Evolutionary conservation across 2,797 vertebrate species (phyloP).

Genomic region (Liasis olivaceus): DNA sequence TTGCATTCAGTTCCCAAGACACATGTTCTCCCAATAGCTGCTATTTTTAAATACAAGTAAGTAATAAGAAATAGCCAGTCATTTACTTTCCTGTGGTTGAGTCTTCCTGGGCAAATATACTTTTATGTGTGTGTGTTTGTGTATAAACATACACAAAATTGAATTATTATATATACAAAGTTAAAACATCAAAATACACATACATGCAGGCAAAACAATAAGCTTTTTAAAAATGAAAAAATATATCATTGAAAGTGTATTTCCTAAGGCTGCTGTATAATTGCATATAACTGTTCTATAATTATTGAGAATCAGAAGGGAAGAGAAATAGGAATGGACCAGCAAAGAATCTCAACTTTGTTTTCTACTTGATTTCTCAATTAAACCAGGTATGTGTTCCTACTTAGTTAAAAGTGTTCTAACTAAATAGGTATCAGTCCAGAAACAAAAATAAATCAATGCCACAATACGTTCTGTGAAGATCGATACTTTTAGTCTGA

Average conservation of each 20-base stretch:
- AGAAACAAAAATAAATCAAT: background rate
- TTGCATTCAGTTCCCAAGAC: background rate
- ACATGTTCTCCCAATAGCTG: background rate
- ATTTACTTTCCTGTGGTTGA: background rate
- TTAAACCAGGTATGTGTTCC: background rate
- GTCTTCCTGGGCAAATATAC: background rate
- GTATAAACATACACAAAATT: too few relatives aligned
- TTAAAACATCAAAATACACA: too few relatives aligned
- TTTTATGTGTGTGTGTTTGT: background rate
- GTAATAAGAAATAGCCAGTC: background rate
- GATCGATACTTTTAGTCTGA: background rate
- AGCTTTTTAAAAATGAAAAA: background rate
- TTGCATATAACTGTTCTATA: background rate
- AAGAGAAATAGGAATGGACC: background rate
- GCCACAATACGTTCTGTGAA: background rate
- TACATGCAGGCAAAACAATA: too few relatives aligned
- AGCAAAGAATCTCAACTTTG: background rate
- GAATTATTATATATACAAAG: too few relatives aligned
- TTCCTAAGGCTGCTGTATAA: background rate
- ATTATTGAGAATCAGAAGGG: background rate
- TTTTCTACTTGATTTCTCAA: background rate
- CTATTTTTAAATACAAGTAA: background rate
- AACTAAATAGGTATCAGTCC: background rate
- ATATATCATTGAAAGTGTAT: too few relatives aligned
- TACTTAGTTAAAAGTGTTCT: background rate